Conservation (phyloP, 2,888 invertebrate species). For the Plagodis pulveraria region DNA sequence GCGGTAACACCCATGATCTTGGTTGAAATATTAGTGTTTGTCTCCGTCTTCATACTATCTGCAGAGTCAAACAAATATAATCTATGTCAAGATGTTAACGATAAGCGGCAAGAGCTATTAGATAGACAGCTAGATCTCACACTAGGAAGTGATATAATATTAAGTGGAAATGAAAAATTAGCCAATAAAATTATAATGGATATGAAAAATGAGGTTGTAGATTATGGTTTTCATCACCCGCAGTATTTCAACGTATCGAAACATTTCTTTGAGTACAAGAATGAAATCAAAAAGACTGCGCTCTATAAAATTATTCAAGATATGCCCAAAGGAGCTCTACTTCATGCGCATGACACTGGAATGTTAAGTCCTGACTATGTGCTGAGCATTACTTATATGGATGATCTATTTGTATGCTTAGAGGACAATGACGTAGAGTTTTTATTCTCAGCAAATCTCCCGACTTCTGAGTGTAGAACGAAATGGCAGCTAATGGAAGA, state of each 20-base stretch:
- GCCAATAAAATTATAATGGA: conserved; percentile 86
- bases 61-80: conserved; percentile 20
- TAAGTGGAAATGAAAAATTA: conserved; percentile 78
- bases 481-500: conserved; percentile 81
- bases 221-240: conserved; percentile 74
- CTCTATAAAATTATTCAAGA: conserved; percentile 86
- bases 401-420: conserved; percentile 85
- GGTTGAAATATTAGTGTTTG: conserved; percentile 35
- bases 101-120: conserved; percentile 73
- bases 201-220: conserved; percentile 79
- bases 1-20: conserved; percentile 43
- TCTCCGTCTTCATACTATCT: conserved; percentile 31
- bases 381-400: conserved; percentile 86
- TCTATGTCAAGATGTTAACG: conserved; percentile 38
- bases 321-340: conserved; percentile 91
- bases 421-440: conserved; percentile 54
- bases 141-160: conserved; percentile 80
- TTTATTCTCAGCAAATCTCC: conserved; percentile 57
- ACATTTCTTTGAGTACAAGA: conserved; percentile 88
- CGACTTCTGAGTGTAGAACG: conserved; percentile 50
- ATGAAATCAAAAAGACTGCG: conserved; percentile 83
- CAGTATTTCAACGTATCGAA: conserved; percentile 85
- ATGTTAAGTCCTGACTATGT: conserved; percentile 86
- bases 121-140: conserved; percentile 73
- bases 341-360: conserved; percentile 89